Evolutionary conservation across 2,888 invertebrate genomes (phyloP).

Genomic region (Trichopoda pennipes): DNA sequence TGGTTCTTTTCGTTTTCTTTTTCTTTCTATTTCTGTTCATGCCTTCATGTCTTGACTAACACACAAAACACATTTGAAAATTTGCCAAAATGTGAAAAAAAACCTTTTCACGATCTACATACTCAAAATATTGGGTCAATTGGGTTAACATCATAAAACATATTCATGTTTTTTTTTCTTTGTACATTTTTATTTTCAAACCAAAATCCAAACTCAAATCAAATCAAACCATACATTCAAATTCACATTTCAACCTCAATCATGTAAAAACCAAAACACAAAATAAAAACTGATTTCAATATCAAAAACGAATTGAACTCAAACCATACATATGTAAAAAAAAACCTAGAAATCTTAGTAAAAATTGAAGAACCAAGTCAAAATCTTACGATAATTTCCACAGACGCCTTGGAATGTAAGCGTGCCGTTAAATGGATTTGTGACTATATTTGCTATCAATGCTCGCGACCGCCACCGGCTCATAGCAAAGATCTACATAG

Average conservation of each 20-base stretch:
- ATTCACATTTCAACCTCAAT: constrained; percentile 66
- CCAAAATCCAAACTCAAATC: constrained; percentile 59
- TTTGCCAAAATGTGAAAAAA: constrained; percentile 22
- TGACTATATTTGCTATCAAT: constrained; percentile 97
- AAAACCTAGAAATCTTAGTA: constrained; percentile 79
- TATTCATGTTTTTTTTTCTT: constrained; percentile 72
- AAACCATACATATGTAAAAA: constrained; percentile 68
- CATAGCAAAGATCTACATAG: constrained; percentile 97
- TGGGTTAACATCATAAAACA: constrained; percentile 70
- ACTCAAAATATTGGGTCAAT: constrained; percentile 66
- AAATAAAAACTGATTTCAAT: constrained; percentile 60
- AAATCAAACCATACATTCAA: constrained; percentile 65
- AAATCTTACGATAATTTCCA: constrained; percentile 81
- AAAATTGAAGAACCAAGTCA: constrained; percentile 80
- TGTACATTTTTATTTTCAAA: constrained; percentile 70
- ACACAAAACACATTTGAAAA: constrained; percentile 34
- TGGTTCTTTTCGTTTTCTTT: constrained; percentile 73
- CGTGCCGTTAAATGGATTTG: constrained; percentile 98
- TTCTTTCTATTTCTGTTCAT: constrained; percentile 69
- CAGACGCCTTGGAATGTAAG: constrained; percentile 94
- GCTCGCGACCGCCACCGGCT: constrained; percentile 95
- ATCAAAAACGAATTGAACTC: constrained; percentile 62
- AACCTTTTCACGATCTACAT: constrained; percentile 43
- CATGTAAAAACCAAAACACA: constrained; percentile 58
- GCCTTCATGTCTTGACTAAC: constrained; percentile 58